Percentiles rank a stretch among this genome's conserved stretches.
These are phyloP conservation scores for Copsychus sechellarum DNA, from an alignment of 2,113 vertebrate species.

Conservation along the genomic window DNA sequence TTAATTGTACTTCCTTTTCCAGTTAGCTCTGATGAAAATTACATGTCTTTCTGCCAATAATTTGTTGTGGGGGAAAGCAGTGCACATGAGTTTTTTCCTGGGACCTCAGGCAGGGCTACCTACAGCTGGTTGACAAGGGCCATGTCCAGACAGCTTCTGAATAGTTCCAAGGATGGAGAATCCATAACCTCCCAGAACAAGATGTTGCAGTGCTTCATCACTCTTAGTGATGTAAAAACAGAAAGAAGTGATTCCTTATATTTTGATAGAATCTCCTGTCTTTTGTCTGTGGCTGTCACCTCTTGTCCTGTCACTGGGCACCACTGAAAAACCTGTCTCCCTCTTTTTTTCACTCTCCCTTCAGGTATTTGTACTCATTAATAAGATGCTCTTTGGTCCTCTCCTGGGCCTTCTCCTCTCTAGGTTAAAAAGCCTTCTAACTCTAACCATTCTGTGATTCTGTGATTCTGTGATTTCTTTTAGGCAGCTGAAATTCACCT, in stretches of 20 bases:
- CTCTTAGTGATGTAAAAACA: neutral
- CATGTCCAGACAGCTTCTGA: neutral
- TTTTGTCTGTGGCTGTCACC: neutral
- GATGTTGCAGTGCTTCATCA: neutral
- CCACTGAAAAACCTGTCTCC: neutral
- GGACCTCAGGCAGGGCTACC: neutral
- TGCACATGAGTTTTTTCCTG: rapidly evolving
- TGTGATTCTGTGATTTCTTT: neutral
- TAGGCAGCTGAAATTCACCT: neutral
- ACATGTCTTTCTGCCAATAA: neutral
- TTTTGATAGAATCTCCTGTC: neutral
- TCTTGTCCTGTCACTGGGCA: neutral
- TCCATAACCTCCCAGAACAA: neutral
- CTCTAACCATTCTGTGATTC: neutral
- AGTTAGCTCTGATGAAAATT: neutral
- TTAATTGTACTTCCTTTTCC: neutral
- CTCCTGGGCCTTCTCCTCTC: neutral
- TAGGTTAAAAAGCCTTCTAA: neutral
- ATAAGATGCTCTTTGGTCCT: neutral
- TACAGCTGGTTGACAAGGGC: neutral
- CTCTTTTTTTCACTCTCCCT: neutral
- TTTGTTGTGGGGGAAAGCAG: neutral
- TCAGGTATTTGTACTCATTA: neutral
- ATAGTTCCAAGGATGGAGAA: neutral
- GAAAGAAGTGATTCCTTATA: neutral